Base-by-base conservation (phyloP, 2,888 invertebrate species). In the Meganola albula region DNA sequence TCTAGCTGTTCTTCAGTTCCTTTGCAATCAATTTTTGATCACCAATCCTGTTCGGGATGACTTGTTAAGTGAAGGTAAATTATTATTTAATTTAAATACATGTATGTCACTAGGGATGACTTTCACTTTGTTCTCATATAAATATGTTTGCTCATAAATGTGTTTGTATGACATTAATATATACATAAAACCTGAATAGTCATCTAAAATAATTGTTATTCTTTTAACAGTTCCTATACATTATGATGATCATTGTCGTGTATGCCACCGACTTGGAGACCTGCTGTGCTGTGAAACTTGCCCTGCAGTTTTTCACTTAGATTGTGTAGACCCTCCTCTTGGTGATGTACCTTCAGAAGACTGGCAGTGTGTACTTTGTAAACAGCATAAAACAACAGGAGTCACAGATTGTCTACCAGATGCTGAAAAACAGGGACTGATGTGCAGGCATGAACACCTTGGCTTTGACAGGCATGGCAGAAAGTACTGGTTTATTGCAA, bases 221-320 rank as follows among this genome's bases (percentile, higher is more conserved):
- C 23, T 10, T 37, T 26, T 70, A 67, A 29, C 74, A 87, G 93
- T 90, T 63, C 93, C 94, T 55, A 94, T 95, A 78, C 93, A 93
- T 68, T 96, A 96, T 75, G 96, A 96, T 74, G 96, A 97, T 75
- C 96, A 96, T 72, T 97, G 97, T 63, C 88, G 96, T 44, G 93
- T 94, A 12, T 97, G 97, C 63, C 96, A 97, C 74, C 91, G 96
- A 38, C 84, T 96, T 34, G 99, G 99, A 12, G 98, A 98, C 74
- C 87, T 99, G 28, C 80, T 99, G 7, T 98, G 98, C 70, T 99
- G 99, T 79, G 99, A 99, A 82, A 96, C 96, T 2, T 99, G 99
- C 66, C 97, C 99, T 10, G 99, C 99, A 13, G 98, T 98, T 11
- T 99, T 96, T 76, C 99, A 99, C 76, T 87, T 99, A 65, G 95